phyloP scores from a whole-genome alignment of 2,113 vertebrate species.

The Hiodon tergisus region DNA sequence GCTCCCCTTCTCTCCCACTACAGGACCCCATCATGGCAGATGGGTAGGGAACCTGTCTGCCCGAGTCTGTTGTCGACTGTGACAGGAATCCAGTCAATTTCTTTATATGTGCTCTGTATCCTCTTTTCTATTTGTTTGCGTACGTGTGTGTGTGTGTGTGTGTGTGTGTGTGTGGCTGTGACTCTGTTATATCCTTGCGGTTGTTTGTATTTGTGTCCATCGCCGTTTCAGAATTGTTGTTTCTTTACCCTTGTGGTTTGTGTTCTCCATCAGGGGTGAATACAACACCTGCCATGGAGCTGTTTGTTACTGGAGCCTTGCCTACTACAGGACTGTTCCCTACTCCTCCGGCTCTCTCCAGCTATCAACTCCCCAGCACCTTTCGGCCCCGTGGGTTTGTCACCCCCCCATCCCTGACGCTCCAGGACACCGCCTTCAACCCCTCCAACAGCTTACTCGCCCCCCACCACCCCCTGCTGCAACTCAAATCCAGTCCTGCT shows the following conservation, averaged over 20 bases:
- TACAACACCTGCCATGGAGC: constrained; percentile 79
- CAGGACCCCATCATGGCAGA: constrained; percentile 87
- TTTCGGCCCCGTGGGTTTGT: constrained; percentile 85
- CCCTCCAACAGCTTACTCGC: constrained; percentile 84
- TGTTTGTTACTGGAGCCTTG: constrained; percentile 89
- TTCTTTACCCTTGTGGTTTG: constrained; percentile 13
- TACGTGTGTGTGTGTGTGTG: neutral
- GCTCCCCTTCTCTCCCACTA: constrained; percentile 85
- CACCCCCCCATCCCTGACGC: constrained; percentile 76
- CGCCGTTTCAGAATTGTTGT: no score
- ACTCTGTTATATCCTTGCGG: neutral
- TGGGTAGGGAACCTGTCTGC: constrained; percentile 63
- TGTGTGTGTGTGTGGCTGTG: neutral
- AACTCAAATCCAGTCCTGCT: constrained; percentile 84
- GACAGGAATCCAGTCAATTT: no score
- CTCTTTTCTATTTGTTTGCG: neutral
- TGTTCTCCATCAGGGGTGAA: constrained; percentile 74
- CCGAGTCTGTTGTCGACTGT: no score
- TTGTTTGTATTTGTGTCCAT: no score
- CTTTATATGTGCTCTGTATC: no score
- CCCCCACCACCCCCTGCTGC: constrained; percentile 80
- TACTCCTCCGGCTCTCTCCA: constrained; percentile 75
- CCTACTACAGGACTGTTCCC: constrained; percentile 81
- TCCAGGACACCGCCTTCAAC: constrained; percentile 86
- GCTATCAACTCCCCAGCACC: constrained; percentile 83